phyloP scores from a whole-genome alignment of 2,888 invertebrate species.

The Sesia bembeciformis region DNA sequence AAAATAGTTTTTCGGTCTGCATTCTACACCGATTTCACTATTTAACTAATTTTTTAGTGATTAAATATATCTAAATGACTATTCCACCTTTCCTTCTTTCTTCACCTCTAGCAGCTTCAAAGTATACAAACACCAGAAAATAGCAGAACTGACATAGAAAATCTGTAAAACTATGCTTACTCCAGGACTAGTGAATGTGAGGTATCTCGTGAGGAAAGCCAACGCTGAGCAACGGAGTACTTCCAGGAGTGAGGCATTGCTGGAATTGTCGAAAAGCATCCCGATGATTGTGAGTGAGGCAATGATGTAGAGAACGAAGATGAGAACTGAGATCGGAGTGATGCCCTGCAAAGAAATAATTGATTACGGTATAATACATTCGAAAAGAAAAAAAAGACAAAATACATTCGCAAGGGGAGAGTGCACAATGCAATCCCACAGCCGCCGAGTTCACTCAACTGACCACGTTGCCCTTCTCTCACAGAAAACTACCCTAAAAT shows the following conservation, averaged over 20 bases:
- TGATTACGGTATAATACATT: not conserved
- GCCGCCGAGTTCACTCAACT: no score
- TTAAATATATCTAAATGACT: no score
- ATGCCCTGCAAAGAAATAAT: constrained; percentile 62
- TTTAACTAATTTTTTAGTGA: no score
- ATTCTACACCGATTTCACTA: no score
- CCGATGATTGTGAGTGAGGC: constrained; percentile 80
- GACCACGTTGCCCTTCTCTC: no score
- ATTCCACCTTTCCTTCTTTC: constrained; percentile 30
- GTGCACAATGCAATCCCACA: no score
- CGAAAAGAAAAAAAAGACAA: not conserved
- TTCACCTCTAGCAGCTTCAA: constrained; percentile 73
- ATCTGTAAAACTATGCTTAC: constrained; percentile 61
- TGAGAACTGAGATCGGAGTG: constrained; percentile 72
- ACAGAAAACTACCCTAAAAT: no score
- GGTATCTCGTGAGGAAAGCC: constrained; percentile 59
- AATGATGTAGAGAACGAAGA: constrained; percentile 78
- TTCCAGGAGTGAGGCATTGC: constrained; percentile 77
- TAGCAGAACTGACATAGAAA: constrained; percentile 75
- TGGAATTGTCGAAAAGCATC: constrained; percentile 80
- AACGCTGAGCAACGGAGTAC: constrained; percentile 78
- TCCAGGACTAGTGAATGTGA: constrained; percentile 41
- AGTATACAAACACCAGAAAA: constrained; percentile 78
- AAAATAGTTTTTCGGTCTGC: no score
- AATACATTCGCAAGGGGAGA: not conserved